Evolutionary conservation across 2,888 invertebrate genomes (phyloP), one percentile per base, ranked within the genome.

Genomic region (Mythimna loreyi): DNA sequence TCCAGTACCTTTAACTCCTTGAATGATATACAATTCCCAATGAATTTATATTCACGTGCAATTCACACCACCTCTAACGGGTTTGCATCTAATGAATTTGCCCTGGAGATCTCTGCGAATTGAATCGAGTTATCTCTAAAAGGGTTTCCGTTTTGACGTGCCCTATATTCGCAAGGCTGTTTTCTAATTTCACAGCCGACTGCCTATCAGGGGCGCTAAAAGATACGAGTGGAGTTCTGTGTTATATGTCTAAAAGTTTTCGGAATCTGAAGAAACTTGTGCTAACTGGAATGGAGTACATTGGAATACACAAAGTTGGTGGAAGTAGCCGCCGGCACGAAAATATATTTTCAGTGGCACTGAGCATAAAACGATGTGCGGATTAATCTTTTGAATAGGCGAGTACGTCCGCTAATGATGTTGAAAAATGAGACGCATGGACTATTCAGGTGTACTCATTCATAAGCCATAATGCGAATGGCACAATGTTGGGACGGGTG

Each of bases 401-500:
- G 71, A 84, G 85, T 84, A 85, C 84, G 78, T 85, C 82, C 83
- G 82, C 78, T 88, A 89, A 89, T 87, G 88, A 90, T 81, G 86
- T 82, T 90, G 86, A 90, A 90, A 90, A 91, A 91, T 88, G 88
- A 90, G 87, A 90, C 89, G 88, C 86, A 86, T 81, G 76, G 84
- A 81, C 89, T 89, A 93, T 93, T 91, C 89, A 91, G 86, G 82
- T 80, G 83, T 79, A 86, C 81, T 89, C 90, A 92, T 93, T 93
- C 91, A 93, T 89, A 78, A 74, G 75, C 62, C 73, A 87, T 89
- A 91, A 90, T 90, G 88, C 88, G 85, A 87, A 80, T 84, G 84
- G 84, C 87, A 93, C 92, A 94, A 92, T 93, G 90, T 88, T 85
- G 88, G 92, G 89, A 91, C 91, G 92, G 95, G 95, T 89, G 85